Evolutionary conservation across 2,113 vertebrate genomes (phyloP).

Genomic region (Paralichthys olivaceus): DNA sequence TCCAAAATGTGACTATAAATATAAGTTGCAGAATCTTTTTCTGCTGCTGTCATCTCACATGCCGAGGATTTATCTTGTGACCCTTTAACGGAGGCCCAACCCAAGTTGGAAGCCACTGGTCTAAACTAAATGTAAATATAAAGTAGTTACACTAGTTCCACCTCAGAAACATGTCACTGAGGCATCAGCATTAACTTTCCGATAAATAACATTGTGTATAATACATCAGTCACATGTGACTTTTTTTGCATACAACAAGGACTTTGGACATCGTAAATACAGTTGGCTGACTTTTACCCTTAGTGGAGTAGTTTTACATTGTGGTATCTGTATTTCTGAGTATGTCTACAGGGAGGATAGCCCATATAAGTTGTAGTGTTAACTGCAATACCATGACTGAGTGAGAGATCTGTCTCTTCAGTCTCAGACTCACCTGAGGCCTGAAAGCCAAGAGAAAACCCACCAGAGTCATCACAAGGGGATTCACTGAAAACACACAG

Average conservation of each 20-base stretch:
- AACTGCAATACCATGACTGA: too few species aligned
- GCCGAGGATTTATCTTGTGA: too few species aligned
- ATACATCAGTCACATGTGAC: neutral
- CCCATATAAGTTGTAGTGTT: neutral
- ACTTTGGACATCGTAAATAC: too few species aligned
- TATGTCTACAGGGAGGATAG: neutral
- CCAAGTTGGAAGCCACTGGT: too few species aligned
- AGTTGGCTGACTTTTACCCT: neutral
- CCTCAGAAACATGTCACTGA: too few species aligned
- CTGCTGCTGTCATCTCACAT: too few species aligned
- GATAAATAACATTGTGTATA: neutral
- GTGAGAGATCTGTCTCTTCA: neutral
- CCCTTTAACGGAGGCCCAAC: too few species aligned
- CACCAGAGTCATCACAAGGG: constrained; percentile 41
- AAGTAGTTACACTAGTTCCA: too few species aligned
- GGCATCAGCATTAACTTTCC: neutral
- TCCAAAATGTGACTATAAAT: too few species aligned
- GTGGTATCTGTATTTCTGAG: neutral
- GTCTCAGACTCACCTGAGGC: constrained; percentile 29
- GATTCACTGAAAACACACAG: constrained; percentile 29
- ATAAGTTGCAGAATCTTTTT: too few species aligned
- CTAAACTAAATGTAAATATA: too few species aligned
- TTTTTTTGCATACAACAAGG: neutral
- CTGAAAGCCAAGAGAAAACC: neutral
- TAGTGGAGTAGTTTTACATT: neutral